These are phyloP conservation scores for Myrmecophaga tridactyla DNA, from an alignment of 2,113 vertebrate species.

Conservation along the genomic window DNA sequence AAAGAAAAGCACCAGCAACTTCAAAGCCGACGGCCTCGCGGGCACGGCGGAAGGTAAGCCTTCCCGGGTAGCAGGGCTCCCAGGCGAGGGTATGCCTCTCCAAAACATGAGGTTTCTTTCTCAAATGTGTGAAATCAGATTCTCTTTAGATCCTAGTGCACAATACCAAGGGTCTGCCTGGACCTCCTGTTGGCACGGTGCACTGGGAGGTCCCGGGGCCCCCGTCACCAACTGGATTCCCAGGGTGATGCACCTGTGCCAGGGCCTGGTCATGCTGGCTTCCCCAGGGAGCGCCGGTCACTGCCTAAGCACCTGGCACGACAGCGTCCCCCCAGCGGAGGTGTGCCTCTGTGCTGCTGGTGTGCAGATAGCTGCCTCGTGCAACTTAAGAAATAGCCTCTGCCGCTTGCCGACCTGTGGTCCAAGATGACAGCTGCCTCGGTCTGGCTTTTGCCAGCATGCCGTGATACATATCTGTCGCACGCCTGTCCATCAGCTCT, in stretches of 20 bases:
- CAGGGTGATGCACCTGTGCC: accelerated
- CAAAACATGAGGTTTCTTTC: accelerated
- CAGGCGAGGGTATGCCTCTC: accelerated
- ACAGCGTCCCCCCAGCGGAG: accelerated
- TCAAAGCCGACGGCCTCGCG: constrained; percentile 94
- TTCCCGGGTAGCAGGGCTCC: accelerated
- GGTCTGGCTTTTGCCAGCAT: accelerated
- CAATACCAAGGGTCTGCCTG: accelerated
- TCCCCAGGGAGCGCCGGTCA: accelerated
- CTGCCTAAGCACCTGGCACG: accelerated
- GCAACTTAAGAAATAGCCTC: accelerated
- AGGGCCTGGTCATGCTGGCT: too few relatives aligned
- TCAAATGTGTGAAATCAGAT: accelerated
- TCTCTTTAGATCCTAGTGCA: accelerated
- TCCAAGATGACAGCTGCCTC: accelerated
- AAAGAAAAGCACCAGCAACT: constrained; percentile 99
- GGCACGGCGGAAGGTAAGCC: constrained; percentile 95
- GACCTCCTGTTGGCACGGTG: accelerated
- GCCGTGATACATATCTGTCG: accelerated
- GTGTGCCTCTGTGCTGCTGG: accelerated
- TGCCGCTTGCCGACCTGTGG: accelerated
- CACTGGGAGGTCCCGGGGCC: accelerated
- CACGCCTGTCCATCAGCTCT: accelerated
- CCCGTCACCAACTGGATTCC: accelerated
- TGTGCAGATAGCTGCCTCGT: neutral